Base-by-base conservation (phyloP, 2,113 vertebrate species). In the Polypterus senegalus region DNA sequence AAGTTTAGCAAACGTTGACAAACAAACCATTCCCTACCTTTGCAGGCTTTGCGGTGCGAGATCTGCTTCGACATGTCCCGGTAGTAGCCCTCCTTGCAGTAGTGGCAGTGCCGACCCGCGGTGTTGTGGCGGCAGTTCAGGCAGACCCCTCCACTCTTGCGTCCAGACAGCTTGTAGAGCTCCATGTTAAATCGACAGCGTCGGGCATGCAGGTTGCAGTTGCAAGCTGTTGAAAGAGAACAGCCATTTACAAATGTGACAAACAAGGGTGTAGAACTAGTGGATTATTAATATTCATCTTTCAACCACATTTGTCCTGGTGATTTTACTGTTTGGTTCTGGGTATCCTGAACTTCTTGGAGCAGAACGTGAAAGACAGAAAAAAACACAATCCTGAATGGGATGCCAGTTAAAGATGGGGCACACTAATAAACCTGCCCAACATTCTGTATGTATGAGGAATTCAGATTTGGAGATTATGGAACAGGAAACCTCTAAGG, bases 111-210 rank as follows among this genome's bases (percentile, higher is more conserved):
- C 10, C 94, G 84, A 1, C 94, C 94, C 0, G 94, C 94, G 0
- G 93, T 97, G 83, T 96, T 98, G 83, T 98, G 94, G 61, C 94
- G 86, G 73, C 94, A 97, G 80, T 95, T 97, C 68, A 96, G 89
- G 71, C 94, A 97, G 60, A 98, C 94, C 0, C 94, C 94, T 4
- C 94, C 94, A 0, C 94, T 97, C 79, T 92, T 93, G 69, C 93
- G 87, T 3, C 94, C 94, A 0, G 94, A 97, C 59, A 98, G 83
- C 68, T 98, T 98, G 83, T 87, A 98, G 51, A 98, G 91, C 74
- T 98, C 94, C 92, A 97, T 98, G 82, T 98, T 97, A 81, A 98
- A 98, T 47, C 94, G 92, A 65, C 94, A 98, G 48, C 94, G 84
- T 10, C 94, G 82, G 1, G 94, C 93, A 0, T 97, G 94, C 4